Evolutionary conservation across 2,888 invertebrate species (phyloP), one percentile per base, ranked within the genome.

Genomic region (Entomobrya multifasciata): DNA sequence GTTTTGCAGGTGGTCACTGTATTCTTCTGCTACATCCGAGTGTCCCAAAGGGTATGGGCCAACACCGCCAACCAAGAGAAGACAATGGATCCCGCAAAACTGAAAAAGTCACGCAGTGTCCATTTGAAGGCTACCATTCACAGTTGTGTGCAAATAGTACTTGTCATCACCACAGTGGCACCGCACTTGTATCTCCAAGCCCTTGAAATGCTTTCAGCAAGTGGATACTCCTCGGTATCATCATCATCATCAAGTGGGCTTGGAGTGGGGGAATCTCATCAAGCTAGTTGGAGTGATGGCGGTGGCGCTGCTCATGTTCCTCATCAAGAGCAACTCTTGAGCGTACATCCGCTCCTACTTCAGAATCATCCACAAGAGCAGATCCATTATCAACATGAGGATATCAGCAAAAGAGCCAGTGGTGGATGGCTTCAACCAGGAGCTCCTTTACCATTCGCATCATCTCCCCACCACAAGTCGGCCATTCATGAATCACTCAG

Each of bases 171-270:
- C 4, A 91, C 90, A 10, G 84, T 90, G 52, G 44, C 87, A 17
- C 91, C 91, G 1, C 90, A 90, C 55, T 67, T 91, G 22, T 91
- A 91, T 84, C 80, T 89, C n/a, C 90, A 90, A 78, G 86, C 90
- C 11, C 72, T 90, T 20, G 87, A 88, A 49, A 88, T 88, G 76
- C 80, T 90, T 25, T 55, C 62, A 4, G 60, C 60, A 13, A 74
- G 52, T 74, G 74, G 30, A 20, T 30, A 8, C n/a, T 20, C 55
- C 13, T 81, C n/a, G n/a, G n/a, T 36, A 36, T 36, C 36, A 36
- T n/a, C n/a, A n/a, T n/a, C n/a, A n/a, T n/a, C 74, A 11, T 55
- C 72, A 30, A 49, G 25, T 77, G 67, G 22, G 20, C 20, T 44
- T 4, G 67, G 44, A 41, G 65, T 62, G 30, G 47, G 25, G 15